Conservation (phyloP, 2,113 vertebrate species). For the Ancistrus triradiatus region DNA sequence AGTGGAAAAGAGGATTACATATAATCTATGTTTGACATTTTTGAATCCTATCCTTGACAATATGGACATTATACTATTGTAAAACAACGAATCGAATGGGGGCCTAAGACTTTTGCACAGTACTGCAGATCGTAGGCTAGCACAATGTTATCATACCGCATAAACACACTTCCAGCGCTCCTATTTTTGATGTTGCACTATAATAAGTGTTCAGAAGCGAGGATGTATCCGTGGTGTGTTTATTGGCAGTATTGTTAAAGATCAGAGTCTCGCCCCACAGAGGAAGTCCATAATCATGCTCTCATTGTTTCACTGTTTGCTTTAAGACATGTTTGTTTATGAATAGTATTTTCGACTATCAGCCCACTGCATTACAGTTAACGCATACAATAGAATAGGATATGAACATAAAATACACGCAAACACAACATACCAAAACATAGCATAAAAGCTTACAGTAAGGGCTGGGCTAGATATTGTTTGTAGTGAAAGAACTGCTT, state of each 20-base stretch:
- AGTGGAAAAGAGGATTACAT: too few relatives aligned
- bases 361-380: background rate
- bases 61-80: too few relatives aligned
- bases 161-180: conserved; percentile 9
- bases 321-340: conserved; percentile 30
- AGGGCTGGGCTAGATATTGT: too few relatives aligned
- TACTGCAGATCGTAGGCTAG: background rate
- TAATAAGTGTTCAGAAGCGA: conserved; percentile 17
- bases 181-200: conserved; percentile 26
- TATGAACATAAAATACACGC: background rate
- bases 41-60: too few relatives aligned
- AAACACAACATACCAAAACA: background rate
- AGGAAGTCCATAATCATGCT: conserved; percentile 28
- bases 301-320: conserved; percentile 31
- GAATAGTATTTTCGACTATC: conserved; percentile 10
- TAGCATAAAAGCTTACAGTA: background rate
- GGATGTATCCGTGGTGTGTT: conserved; percentile 22
- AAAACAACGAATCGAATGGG: too few relatives aligned
- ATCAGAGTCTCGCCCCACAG: conserved; percentile 10
- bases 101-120: too few relatives aligned
- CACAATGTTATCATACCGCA: background rate
- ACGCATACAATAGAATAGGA: background rate
- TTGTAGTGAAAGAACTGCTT: too few relatives aligned
- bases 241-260: conserved; percentile 36
- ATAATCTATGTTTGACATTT: too few relatives aligned